phyloP scores from a whole-genome alignment of 2,797 vertebrate species.

The Cuculus canorus region DNA sequence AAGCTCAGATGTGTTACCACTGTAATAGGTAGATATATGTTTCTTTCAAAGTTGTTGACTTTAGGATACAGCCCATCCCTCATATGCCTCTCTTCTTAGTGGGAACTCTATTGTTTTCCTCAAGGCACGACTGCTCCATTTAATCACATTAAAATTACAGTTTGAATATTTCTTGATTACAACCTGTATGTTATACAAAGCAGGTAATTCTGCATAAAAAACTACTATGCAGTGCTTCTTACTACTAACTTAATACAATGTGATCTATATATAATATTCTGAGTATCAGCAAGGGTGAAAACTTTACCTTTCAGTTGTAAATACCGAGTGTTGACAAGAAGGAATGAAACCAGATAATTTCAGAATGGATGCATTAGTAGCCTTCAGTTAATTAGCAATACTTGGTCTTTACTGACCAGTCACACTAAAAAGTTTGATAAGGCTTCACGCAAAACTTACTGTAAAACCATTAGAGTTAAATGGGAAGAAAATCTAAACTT shows the following conservation, averaged over 20 bases:
- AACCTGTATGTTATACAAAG: background rate
- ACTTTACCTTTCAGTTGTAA: background rate
- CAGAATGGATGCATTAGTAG: background rate
- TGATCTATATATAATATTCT: background rate
- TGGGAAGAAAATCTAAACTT: background rate
- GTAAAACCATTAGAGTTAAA: background rate
- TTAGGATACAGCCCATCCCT: background rate
- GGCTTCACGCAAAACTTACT: accelerated
- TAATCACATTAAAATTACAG: background rate
- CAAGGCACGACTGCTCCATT: background rate
- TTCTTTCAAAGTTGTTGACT: background rate
- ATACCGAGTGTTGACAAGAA: background rate
- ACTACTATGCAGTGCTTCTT: background rate
- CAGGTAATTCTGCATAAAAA: background rate
- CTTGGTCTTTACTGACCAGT: background rate
- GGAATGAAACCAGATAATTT: background rate
- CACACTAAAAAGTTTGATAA: background rate
- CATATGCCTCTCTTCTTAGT: background rate
- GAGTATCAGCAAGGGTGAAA: background rate
- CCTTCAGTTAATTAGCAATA: background rate
- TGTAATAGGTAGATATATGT: background rate
- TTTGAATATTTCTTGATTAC: background rate
- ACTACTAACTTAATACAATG: background rate
- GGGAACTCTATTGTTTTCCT: background rate
- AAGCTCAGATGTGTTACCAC: background rate